Evolutionary conservation across 2,888 invertebrate genomes (phyloP).

Genomic region (Fabriciana adippe): DNA sequence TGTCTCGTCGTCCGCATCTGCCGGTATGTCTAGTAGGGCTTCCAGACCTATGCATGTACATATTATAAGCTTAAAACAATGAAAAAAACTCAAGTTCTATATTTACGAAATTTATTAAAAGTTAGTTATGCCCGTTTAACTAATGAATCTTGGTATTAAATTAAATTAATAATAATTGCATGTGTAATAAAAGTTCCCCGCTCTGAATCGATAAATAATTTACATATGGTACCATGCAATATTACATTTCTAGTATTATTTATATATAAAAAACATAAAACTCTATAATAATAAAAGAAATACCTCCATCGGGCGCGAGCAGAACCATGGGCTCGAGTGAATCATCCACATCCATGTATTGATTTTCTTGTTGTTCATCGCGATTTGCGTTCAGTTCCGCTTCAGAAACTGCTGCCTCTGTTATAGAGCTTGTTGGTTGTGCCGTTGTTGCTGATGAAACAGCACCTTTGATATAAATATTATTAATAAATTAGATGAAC

Average conservation of each 20-base stretch:
- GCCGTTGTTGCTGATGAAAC: slow-evolving; percentile 65
- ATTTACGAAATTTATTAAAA: too few relatives aligned
- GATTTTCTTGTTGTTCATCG: slow-evolving; percentile 72
- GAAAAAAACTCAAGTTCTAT: background rate
- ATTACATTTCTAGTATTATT: too few relatives aligned
- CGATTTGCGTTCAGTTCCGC: slow-evolving; percentile 64
- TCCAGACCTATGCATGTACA: slow-evolving; percentile 83
- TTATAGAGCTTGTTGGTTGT: slow-evolving; percentile 63
- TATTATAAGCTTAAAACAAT: background rate
- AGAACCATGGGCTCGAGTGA: slow-evolving; percentile 83
- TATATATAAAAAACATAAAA: too few relatives aligned
- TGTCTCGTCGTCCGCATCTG: slow-evolving; percentile 98
- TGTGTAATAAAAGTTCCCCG: too few relatives aligned
- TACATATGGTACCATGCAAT: too few relatives aligned
- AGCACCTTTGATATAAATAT: slow-evolving; percentile 46
- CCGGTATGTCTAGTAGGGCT: slow-evolving; percentile 92
- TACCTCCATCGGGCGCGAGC: slow-evolving; percentile 82
- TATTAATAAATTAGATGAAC: background rate
- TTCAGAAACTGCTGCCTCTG: slow-evolving; percentile 65
- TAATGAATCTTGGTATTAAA: too few relatives aligned
- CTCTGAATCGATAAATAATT: too few relatives aligned
- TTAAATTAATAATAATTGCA: too few relatives aligned
- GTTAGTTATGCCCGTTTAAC: background rate
- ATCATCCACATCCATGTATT: slow-evolving; percentile 83
- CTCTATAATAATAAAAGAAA: background rate